Base-by-base conservation (phyloP, 2,113 vertebrate species). In the Eublepharis macularius region DNA sequence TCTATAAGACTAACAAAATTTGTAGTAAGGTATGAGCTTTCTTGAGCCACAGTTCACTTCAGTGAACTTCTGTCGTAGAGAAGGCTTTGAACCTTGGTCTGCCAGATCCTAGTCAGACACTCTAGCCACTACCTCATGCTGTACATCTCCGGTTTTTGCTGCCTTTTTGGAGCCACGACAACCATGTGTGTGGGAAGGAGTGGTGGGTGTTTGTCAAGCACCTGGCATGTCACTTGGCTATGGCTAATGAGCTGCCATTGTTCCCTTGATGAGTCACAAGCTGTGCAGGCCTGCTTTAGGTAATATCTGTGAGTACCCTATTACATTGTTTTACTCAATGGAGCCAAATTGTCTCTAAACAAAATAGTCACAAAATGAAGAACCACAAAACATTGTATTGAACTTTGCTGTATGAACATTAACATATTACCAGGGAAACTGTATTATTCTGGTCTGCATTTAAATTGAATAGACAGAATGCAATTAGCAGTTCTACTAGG, bases 381-480 rank as follows among this genome's bases (percentile, higher is more conserved):
- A 74, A 10, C 76, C 19, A 47, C 21, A 60, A 69, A 65, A 49
- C 39, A 70, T 66, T n/a, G 43, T 11, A 45, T 76, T 32, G 49
- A 65, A 74, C 10, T 36, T 66, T 69, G 2, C 45, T 17, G 32
- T n/a, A 75, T 9, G 36, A 82, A 68, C 80, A 81, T 75, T 84
- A 60, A 81, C 11, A 74, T 86, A 81, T 65, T 86, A 34, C 76
- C 43, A 70, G 60, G 69, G 72, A 84, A 86, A 70, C 8, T 76
- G 73, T 77, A 36, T 36, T 86, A 75, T 76, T 54, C 29, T 80
- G 36, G 83, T 54, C 65, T 51, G 17, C 34, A 85, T 12, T 43
- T 78, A 89, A 82, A 87, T 21, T 66, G 17, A 82, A 41, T 76
- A 80, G n/a, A 85, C 43, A 80, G 14, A 41, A 57, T 85, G 74